Evolutionary conservation across 2,888 invertebrate genomes (phyloP), one percentile per base, ranked within the genome.

Genomic region (Aporophyla nigra): DNA sequence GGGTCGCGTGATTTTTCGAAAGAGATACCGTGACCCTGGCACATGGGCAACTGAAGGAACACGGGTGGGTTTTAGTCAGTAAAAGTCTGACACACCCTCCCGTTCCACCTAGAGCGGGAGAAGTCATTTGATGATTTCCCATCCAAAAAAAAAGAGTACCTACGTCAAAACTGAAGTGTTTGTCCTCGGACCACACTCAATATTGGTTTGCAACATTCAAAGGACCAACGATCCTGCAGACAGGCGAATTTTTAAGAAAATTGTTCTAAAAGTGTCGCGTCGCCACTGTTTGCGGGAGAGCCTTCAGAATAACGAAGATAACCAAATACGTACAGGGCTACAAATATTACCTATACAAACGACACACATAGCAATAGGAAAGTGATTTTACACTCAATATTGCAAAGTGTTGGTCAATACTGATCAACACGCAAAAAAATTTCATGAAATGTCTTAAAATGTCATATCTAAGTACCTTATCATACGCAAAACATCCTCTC

Each of bases 281-380:
- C 33, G 33, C 3, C 2, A 33, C 33, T 33, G 1, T 33, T 33
- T 1, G 33, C 33, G 33, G 33, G 33, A 33, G 33, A 33, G 33
- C 33, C 33, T 2, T 53, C 46, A n/a, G 10, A 46, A 62, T 76
- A 56, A 76, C n/a, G 65, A 65, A 33, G 33, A 12, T 27, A 27
- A 33, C 16, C 14, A 24, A 16, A 21, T 46, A 19, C 2, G 19
- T 33, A 46, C 12, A 46, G 27, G 5, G 14, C 49, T 56, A 43
- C 3, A 70, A 43, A 19, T 71, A 53, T 24, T 40, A 46, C 40
- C 7, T 40, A 53, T 40, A 40, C 40, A 71, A 27, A 40, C 16
- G 9, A 59, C 51, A 43, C 16, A 46, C 16, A 7, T n/a, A 19
- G 43, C 5, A 70, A n/a, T 56, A 69, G n/a, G 14, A 24, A 19